Base-by-base conservation (phyloP, 30 jellyfish, hydroid and myxozoan genomes). In the Turritopsis dohrnii region DNA sequence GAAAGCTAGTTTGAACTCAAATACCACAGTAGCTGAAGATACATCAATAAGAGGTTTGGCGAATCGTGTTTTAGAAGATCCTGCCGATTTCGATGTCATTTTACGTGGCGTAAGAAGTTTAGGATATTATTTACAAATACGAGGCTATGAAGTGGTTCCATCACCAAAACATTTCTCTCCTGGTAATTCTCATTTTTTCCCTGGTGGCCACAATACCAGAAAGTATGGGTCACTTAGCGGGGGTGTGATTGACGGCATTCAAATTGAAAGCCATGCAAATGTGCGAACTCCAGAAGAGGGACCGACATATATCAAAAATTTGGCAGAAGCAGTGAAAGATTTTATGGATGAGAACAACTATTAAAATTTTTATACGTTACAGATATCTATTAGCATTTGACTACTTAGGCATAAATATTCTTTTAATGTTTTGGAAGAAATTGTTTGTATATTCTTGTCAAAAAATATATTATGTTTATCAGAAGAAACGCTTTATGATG, bases 221-320 rank as follows among this genome's bases (percentile, higher is more conserved):
- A 16, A 7, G 65, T 74, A 74, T 21, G 83, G 83, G 16, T 74
- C 83, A 19, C 24, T 7, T n/a, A 0, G 21, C 0, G 65, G 65
- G n/a, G 83, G 83, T 1, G 0, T 30, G 83, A 29, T 74, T 23
- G 83, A 74, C n/a, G 83, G n/a, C 65, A 71, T 74, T 21, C 83
- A 74, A 29, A 52, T 74, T 26, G 83, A 74, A 29, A 74, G 20
- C 16, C 83, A 74, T 24, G 9, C 9, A 74, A 28, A 74, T 9
- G 18, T 24, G 71, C 16, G 83, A n/a, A 74, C 18, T 74, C 13
- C 65, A 27, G 21, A 7, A 8, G 83, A 7, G 13, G 65, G 83
- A n/a, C 65, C 83, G 9, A 52, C 13, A 9, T 74, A 24, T 21
- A 21, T 17, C 24, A 24, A 3, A 74, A 52, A 28, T 9, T 52